Base-by-base conservation (phyloP, 2,797 vertebrate species). In the Taenioides sp. region DNA sequence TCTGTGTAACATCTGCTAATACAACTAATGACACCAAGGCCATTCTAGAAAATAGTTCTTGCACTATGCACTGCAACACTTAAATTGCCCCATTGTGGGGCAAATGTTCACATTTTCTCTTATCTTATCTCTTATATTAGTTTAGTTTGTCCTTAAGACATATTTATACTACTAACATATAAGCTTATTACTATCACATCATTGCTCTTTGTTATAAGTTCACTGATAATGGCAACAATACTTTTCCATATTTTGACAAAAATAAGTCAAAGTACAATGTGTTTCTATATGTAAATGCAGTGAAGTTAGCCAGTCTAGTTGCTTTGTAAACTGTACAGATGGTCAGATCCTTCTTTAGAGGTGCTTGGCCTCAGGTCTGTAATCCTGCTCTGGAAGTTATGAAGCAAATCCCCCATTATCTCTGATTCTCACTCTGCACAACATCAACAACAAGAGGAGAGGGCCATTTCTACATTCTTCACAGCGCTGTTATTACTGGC, bases 261-360 rank as follows among this genome's bases (percentile, higher is more conserved):
- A 37, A 34, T 34, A 37, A 37, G 34, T 37, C 34, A 37, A 37
- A 14, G 55, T 23, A 14, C 55, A 58, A 14, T 5, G n/a, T 16
- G n/a, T 25, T 1, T 14, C 55, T 3, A 12, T 14, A 58, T 23
- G 55, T 47, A 47, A 47, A 47, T 3, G 43, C 43, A 4, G 43
- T 47, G 43, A 17, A 47, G 43, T 47, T 17, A 1, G 11, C 43
- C 43, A 16, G 43, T 61, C 18, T 11, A 9, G 28, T 22, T 20
- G 18, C 60, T 62, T 12, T 17, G 28, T 62, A 20, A 20, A n/a
- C 68, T 71, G 77, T 77, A 65, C 90, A 89, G 86, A 90, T 91
- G 87, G 85, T 64, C 50, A 83, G 71, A 86, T 86, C 81, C 80
- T 59, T 83, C 85, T 93, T 90, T 86, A 87, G 84, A 88, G 82